Percentiles rank a stretch among this genome's conserved stretches.
Evolutionary conservation across 2,113 vertebrate genomes (phyloP).

Genomic region (Cariama cristata): DNA sequence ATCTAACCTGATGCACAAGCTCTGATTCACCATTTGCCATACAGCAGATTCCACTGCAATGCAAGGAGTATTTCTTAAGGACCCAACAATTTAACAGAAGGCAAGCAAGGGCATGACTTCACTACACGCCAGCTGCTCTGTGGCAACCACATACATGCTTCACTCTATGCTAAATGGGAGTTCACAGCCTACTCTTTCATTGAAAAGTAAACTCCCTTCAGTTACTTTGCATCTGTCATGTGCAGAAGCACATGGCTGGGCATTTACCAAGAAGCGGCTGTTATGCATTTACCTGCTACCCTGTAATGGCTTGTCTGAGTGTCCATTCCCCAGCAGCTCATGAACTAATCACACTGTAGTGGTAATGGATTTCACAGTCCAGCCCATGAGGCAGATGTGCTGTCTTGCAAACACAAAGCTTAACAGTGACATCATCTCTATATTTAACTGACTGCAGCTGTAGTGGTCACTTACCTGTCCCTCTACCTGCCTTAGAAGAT

Average conservation of each 20-base stretch:
- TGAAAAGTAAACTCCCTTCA: not conserved
- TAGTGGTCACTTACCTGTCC: not conserved
- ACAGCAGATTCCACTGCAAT: not conserved
- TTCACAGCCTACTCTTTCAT: not conserved
- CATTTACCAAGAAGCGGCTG: not conserved
- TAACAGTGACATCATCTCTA: not conserved
- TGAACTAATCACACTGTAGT: not conserved
- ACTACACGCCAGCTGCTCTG: not conserved
- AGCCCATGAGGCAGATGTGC: not conserved
- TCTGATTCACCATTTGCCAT: not conserved
- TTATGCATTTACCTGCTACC: not conserved
- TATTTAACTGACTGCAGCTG: not conserved
- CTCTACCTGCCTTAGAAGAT: not conserved
- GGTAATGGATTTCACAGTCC: not conserved
- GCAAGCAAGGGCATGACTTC: not conserved
- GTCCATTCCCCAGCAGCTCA: not conserved
- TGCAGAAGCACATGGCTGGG: not conserved
- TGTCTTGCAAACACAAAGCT: not conserved
- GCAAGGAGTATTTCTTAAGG: not conserved
- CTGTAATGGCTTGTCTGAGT: rapidly evolving
- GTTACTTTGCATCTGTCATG: not conserved
- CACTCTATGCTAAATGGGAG: not conserved
- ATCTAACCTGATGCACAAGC: not conserved
- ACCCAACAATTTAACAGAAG: not conserved
- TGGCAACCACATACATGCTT: not conserved